These are phyloP conservation scores for Trichomalopsis sarcophagae DNA, from an alignment of 1,140 invertebrate species.

Conservation along the genomic window DNA sequence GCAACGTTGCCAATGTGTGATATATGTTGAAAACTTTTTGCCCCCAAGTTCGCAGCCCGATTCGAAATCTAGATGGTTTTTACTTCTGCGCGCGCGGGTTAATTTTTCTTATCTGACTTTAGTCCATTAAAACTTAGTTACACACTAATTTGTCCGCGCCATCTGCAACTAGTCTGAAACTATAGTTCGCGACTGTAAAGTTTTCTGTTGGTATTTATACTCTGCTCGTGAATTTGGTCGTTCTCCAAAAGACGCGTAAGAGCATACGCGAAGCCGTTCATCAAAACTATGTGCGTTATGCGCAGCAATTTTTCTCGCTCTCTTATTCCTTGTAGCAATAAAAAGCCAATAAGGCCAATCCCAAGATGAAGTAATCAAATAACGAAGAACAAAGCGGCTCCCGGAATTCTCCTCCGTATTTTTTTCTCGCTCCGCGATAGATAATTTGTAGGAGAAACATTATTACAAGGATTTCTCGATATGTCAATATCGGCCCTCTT, in stretches of 20 bases:
- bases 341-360: not conserved
- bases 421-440: not conserved
- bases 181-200: not conserved
- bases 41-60: not conserved
- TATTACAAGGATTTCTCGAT: conserved; percentile 56
- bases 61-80: not conserved
- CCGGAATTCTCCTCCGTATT: not conserved
- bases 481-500: conserved; percentile 63
- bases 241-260: not conserved
- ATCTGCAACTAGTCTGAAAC: not conserved
- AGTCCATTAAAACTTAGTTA: conserved; percentile 1
- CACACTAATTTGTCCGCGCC: not conserved
- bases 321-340: not conserved
- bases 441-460: conserved; percentile 28
- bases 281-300: not conserved
- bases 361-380: not conserved
- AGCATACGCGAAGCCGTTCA: not conserved
- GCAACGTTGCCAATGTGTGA: too few relatives aligned
- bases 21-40: not conserved
- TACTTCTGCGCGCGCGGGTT: not conserved
- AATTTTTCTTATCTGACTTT: conserved; percentile 1
- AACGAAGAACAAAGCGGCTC: too few relatives aligned
- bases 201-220: not conserved
- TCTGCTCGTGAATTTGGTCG: not conserved
- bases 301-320: not conserved